phyloP scores from a whole-genome alignment of 2,888 invertebrate species.

The Drosophila neonasuta region DNA sequence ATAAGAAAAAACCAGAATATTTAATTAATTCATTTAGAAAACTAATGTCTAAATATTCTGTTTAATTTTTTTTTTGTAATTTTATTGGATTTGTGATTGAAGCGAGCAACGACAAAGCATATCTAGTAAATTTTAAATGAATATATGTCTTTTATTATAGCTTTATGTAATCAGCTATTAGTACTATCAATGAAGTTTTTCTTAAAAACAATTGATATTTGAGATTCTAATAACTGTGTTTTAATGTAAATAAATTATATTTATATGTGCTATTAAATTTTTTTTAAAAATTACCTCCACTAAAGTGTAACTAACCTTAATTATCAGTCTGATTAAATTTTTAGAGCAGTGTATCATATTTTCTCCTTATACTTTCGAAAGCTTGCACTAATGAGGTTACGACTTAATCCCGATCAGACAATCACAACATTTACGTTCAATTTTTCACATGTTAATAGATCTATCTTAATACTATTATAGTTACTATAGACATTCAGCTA shows the following conservation, averaged over 20 bases:
- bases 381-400: conserved; percentile 5
- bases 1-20: too few species aligned
- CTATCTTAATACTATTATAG: conserved; percentile 22
- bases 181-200: too few species aligned
- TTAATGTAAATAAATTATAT: too few species aligned
- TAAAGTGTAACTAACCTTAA: not conserved
- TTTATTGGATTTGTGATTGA: too few species aligned
- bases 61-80: too few species aligned
- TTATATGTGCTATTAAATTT: not conserved
- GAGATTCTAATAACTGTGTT: too few species aligned
- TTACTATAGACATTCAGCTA: conserved; percentile 34
- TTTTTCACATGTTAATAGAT: conserved; percentile 29
- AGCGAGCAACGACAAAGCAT: too few species aligned
- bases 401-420: conserved; percentile 13
- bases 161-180: too few species aligned
- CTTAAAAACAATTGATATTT: too few species aligned
- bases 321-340: not conserved
- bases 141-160: too few species aligned
- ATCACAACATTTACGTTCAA: conserved; percentile 23
- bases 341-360: not conserved
- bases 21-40: not conserved
- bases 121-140: too few species aligned
- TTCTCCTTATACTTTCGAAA: conserved; percentile 20
- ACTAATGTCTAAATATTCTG: too few species aligned
- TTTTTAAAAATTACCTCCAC: not conserved